Percentiles rank a stretch among this genome's conserved stretches.
Evolutionary conservation across 2,888 invertebrate species (phyloP).

Genomic region (Caenorhabditis becei): DNA sequence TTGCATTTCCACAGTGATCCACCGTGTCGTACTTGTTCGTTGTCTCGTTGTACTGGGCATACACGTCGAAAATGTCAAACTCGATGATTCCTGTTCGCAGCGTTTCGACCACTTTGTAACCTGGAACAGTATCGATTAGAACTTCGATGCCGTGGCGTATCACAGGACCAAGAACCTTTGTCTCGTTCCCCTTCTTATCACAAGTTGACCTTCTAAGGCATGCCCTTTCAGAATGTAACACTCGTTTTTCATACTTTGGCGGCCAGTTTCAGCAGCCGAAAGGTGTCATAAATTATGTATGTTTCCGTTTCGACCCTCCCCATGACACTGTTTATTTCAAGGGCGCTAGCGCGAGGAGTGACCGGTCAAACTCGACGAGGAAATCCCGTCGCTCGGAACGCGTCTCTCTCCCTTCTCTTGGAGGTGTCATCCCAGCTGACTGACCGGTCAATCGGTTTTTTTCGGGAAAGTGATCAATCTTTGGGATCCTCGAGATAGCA

Average conservation of each 20-base stretch:
- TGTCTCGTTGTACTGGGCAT: slow-evolving; percentile 68
- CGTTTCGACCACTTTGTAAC: slow-evolving; percentile 94
- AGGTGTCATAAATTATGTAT: slow-evolving; percentile 39
- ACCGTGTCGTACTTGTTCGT: slow-evolving; percentile 65
- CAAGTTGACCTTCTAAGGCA: slow-evolving; percentile 1
- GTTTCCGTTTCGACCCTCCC: not conserved
- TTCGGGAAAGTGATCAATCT: not conserved
- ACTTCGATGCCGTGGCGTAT: not conserved
- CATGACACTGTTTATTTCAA: slow-evolving; percentile 8
- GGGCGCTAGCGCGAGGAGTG: slow-evolving; percentile 7
- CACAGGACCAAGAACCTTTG: not conserved
- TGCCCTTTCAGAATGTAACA: not conserved
- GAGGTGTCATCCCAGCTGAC: slow-evolving; percentile 26
- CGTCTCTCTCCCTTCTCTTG: not conserved
- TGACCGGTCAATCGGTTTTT: slow-evolving; percentile 31
- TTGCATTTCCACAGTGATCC: slow-evolving; percentile 62
- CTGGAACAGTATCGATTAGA: slow-evolving; percentile 82
- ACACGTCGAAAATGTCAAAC: slow-evolving; percentile 88
- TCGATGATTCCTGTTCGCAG: slow-evolving; percentile 98
- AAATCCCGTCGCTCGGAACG: slow-evolving; percentile 15
- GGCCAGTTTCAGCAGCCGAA: not conserved
- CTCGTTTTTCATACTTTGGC: not conserved
- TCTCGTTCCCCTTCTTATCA: not conserved
- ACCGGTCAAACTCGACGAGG: slow-evolving; percentile 38
- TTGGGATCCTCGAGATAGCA: not conserved